Base-by-base conservation (phyloP, 2,888 invertebrate species). In the Plutella xylostella region DNA sequence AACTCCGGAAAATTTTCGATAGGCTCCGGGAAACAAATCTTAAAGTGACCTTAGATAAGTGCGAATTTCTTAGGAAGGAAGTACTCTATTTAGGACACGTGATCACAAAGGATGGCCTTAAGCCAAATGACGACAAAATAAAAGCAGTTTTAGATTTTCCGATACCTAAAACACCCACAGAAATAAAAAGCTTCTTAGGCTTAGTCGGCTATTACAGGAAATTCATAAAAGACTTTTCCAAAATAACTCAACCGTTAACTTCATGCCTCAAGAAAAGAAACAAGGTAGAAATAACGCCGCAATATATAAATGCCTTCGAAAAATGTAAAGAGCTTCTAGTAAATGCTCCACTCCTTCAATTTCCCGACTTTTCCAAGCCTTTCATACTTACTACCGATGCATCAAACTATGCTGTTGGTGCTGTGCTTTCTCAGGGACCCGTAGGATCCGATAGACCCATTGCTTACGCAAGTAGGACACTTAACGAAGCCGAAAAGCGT, bases 1-100 rank as follows among this genome's bases (percentile, higher is more conserved):
- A 61, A 42, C 47, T 66, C 0, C 34, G 15, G 12, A 47, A 55
- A 47, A 54, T 68, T 9, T 64, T 67, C 41, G 17, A 51, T 0
- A 45, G 61, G 25, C 47, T 69, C 2, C 38, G 51, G 14, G 12
- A 53, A 42, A 17, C 25, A 17, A 28, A 28, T 22, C 37, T 43
- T 4, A 43, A 43, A 28, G 28, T 43, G n/a, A 34, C 33, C 33
- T 21, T 34, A 14, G 43, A 43, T 37, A 43, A 37, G 17, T 37
- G 28, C n/a, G 37, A 43, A 21, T 42, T 42, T 41, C 35, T 39
- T n/a, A 3, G 39, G 18, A 9, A 14, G 22, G 37, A 37, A 37
- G 37, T 33, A 11, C 9, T n/a, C 5, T 37, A 37, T 9, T 17
- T 37, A 17, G 37, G 37, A 5, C 37, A 37, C 18, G 17, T 37